A percentile compares a stretch with the other conserved stretches of the same genome.
Evolutionary conservation across 2,888 invertebrate species (phyloP).

Genomic region (Patella caerulea): DNA sequence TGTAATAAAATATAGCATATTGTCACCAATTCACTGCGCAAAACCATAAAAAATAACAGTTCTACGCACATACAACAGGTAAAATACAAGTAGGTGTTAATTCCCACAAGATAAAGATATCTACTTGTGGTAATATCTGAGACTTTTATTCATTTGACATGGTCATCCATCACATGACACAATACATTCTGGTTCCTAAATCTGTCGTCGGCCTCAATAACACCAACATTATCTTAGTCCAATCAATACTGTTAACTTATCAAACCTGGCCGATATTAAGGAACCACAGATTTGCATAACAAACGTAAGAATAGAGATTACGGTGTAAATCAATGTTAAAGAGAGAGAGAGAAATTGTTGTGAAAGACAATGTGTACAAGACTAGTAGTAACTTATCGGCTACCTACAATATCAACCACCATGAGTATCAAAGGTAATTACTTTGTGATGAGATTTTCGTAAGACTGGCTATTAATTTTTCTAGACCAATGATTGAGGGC

Average conservation of each 20-base stretch:
- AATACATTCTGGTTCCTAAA: background rate
- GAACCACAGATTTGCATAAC: background rate
- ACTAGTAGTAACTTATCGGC: too few relatives aligned
- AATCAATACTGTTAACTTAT: slow-evolving; percentile 1
- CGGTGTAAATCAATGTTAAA: background rate
- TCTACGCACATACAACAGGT: too few relatives aligned
- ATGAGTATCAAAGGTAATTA: too few relatives aligned
- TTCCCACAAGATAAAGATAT: background rate
- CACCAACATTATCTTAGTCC: background rate
- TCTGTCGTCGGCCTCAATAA: background rate
- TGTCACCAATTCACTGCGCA: too few relatives aligned
- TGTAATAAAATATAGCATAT: too few relatives aligned
- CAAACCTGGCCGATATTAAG: background rate
- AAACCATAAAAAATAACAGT: too few relatives aligned
- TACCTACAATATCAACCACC: too few relatives aligned
- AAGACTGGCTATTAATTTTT: too few relatives aligned
- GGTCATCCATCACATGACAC: background rate
- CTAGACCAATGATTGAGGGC: too few relatives aligned
- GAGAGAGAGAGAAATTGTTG: background rate
- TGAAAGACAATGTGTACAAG: too few relatives aligned
- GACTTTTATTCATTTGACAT: slow-evolving; percentile 8
- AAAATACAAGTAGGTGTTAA: too few relatives aligned
- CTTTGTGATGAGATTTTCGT: too few relatives aligned
- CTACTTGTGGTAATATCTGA: background rate
- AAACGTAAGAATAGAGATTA: background rate